Percentiles rank a stretch among this genome's conserved stretches.
phyloP scores from a whole-genome alignment of 2,797 vertebrate species.

The Alauda arvensis region DNA sequence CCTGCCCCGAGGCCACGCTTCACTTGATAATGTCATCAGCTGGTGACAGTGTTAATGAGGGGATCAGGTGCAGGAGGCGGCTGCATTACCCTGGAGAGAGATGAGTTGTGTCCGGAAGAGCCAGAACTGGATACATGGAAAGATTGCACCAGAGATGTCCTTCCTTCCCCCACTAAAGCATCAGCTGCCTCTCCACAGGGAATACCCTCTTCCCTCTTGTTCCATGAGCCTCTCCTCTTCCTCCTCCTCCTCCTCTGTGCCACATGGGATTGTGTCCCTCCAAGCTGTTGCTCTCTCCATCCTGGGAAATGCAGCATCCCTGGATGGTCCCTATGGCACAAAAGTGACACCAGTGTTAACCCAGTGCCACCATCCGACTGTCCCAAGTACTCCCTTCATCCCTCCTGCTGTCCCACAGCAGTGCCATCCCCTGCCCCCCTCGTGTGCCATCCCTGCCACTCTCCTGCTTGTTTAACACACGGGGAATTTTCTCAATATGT shows the following conservation, averaged over 20 bases:
- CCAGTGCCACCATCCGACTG: neutral
- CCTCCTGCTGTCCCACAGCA: neutral
- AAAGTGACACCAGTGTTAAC: neutral
- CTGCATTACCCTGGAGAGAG: slow-evolving; percentile 50
- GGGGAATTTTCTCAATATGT: neutral
- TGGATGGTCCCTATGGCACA: neutral
- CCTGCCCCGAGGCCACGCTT: slow-evolving; percentile 5
- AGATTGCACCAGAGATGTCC: neutral
- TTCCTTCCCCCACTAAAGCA: neutral
- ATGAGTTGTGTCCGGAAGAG: slow-evolving; percentile 35
- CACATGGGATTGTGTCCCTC: neutral
- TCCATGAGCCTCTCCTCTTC: neutral
- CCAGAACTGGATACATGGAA: neutral
- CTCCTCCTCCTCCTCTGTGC: neutral
- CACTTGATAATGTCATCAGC: slow-evolving; percentile 53
- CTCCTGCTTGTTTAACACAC: neutral
- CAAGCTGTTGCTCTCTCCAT: neutral
- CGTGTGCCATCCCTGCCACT: neutral
- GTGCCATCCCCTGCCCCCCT: neutral
- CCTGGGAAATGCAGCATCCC: neutral
- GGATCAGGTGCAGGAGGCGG: slow-evolving; percentile 51
- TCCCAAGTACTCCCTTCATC: neutral
- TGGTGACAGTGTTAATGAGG: slow-evolving; percentile 53
- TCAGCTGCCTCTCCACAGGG: neutral
- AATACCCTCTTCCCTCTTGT: neutral